A percentile compares a stretch with the other conserved stretches of the same genome.
Evolutionary conservation across 1,140 invertebrate species (phyloP).

Genomic region (Samia ricini): DNA sequence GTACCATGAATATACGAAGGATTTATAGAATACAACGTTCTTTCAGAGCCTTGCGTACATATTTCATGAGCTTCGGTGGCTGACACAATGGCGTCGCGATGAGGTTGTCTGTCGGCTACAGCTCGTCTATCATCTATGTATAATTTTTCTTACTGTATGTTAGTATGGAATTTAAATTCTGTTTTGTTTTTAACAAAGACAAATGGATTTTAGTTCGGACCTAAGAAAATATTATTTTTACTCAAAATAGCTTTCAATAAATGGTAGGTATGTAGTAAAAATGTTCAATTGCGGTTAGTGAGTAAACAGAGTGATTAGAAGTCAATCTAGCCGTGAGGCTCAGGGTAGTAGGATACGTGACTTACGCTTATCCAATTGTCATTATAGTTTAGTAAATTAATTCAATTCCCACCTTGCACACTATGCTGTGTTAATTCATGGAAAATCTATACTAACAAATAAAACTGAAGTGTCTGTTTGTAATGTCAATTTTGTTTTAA

Average conservation of each 20-base stretch:
- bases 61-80: constrained; percentile 67
- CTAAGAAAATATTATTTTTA: no score
- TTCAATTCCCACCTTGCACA: no score
- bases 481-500: no score
- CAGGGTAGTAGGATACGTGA: neutral
- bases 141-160: constrained; percentile 24
- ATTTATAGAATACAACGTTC: constrained; percentile 24
- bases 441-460: no score
- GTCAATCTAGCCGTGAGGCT: neutral
- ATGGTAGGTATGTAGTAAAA: no score
- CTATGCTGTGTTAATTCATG: no score
- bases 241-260: no score
- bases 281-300: no score
- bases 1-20: neutral
- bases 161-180: neutral
- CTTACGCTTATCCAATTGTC: neutral
- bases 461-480: no score
- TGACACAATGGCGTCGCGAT: constrained; percentile 66
- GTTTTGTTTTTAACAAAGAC: neutral
- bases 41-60: constrained; percentile 65
- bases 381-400: neutral
- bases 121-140: constrained; percentile 30
- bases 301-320: neutral
- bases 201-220: neutral
- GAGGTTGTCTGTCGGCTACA: constrained; percentile 58